A percentile compares a stretch with the other conserved stretches of the same genome.
Evolutionary conservation across 2,797 vertebrate species (phyloP).

Genomic region (Enteromius paludinosus): DNA sequence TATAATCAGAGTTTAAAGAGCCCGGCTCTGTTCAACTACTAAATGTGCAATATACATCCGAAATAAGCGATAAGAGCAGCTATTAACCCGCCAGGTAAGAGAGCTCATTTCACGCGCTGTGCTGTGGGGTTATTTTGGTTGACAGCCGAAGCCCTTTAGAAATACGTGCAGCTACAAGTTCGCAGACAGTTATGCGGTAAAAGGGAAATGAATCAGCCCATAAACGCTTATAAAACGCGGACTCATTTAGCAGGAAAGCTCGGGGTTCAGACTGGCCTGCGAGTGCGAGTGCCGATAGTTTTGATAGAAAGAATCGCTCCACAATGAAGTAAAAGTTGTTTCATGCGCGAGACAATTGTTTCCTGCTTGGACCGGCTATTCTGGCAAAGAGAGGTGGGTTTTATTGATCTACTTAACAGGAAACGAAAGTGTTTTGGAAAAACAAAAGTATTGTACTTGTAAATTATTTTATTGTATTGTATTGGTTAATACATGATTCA

Average conservation of each 20-base stretch:
- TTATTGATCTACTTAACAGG: background rate
- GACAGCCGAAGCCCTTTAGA: background rate
- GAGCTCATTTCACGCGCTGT: slow-evolving; percentile 23
- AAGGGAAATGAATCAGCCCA: slow-evolving; percentile 38
- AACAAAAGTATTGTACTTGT: background rate
- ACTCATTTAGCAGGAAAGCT: slow-evolving; percentile 51
- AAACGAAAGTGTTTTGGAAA: background rate
- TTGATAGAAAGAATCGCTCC: background rate
- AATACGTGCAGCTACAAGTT: slow-evolving; percentile 31
- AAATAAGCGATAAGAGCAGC: slow-evolving; percentile 20
- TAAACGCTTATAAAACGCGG: slow-evolving; percentile 49
- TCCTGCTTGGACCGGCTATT: background rate
- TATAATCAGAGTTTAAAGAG: slow-evolving; percentile 7
- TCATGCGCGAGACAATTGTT: background rate
- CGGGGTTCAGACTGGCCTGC: slow-evolving; percentile 56
- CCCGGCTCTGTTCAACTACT: slow-evolving; percentile 1
- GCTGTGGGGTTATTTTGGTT: slow-evolving; percentile 8
- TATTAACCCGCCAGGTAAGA: slow-evolving; percentile 43
- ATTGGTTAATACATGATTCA: background rate
- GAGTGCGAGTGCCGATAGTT: background rate
- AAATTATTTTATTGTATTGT: background rate
- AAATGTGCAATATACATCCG: background rate
- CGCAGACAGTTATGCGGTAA: slow-evolving; percentile 41
- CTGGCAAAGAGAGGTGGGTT: background rate
- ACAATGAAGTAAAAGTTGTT: background rate